Evolutionary conservation across 2,113 vertebrate species (phyloP).

Genomic region (Aphyosemion australe): DNA sequence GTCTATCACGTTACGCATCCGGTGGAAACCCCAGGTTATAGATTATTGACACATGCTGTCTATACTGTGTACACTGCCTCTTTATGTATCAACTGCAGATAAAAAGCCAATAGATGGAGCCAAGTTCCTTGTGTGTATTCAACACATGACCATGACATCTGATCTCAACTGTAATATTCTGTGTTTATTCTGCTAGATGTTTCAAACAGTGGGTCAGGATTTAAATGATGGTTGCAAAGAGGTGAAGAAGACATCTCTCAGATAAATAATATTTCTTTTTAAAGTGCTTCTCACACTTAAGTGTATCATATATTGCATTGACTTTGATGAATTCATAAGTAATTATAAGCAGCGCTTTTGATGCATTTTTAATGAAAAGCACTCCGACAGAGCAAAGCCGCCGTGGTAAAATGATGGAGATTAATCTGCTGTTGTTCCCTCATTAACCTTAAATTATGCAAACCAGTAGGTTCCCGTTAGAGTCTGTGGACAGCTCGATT

Average conservation of each 20-base stretch:
- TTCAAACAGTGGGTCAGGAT: not conserved
- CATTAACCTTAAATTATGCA: slow-evolving; percentile 83
- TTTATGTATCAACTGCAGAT: too few relatives aligned
- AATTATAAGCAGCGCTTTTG: slow-evolving; percentile 64
- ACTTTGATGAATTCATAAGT: slow-evolving; percentile 58
- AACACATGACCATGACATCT: too few relatives aligned
- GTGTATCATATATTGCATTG: slow-evolving; percentile 38
- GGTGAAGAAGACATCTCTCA: not conserved
- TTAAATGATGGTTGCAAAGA: not conserved
- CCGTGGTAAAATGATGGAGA: slow-evolving; percentile 49
- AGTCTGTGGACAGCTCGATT: slow-evolving; percentile 48
- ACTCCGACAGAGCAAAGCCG: slow-evolving; percentile 32
- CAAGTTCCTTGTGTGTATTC: too few relatives aligned
- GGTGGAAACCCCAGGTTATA: too few relatives aligned
- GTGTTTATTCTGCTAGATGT: not conserved
- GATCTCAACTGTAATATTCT: too few relatives aligned
- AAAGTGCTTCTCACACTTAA: slow-evolving; percentile 15
- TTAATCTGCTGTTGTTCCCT: slow-evolving; percentile 74
- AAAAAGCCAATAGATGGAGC: too few relatives aligned
- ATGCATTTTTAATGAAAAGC: slow-evolving; percentile 70
- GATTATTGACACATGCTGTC: too few relatives aligned
- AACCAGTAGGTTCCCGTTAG: slow-evolving; percentile 67
- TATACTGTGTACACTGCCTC: too few relatives aligned
- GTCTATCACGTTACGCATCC: too few relatives aligned
- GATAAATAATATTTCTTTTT: slow-evolving; percentile 56